Evolutionary conservation across 2,888 invertebrate species (phyloP).

Genomic region (Strigamia transsilvanica): DNA sequence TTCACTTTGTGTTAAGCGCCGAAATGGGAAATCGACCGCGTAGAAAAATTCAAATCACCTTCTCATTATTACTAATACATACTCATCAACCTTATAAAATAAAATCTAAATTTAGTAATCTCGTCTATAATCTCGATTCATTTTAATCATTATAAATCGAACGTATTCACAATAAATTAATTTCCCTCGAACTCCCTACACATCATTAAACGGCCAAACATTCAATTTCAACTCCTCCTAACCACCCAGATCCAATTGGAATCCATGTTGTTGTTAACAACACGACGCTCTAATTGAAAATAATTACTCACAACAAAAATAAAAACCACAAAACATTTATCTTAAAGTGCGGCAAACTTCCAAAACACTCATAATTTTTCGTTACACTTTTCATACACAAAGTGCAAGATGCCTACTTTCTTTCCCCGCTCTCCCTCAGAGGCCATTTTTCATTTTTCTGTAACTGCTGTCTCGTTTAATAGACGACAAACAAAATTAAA

Average conservation of each 20-base stretch:
- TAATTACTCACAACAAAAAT: constrained; percentile 22
- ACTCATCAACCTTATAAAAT: constrained; percentile 22
- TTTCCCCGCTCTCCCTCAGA: neutral
- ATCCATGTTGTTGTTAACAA: neutral
- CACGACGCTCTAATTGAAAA: constrained; percentile 17
- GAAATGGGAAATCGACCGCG: constrained; percentile 37
- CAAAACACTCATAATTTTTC: constrained; percentile 49
- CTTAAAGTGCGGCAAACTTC: constrained; percentile 34
- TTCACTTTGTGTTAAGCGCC: constrained; percentile 34
- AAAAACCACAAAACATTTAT: constrained; percentile 38
- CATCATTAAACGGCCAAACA: neutral
- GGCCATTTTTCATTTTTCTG: constrained; percentile 12
- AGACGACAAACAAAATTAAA: constrained; percentile 36
- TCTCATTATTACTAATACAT: constrained; percentile 17
- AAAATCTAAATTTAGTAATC: constrained; percentile 5
- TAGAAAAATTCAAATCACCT: constrained; percentile 1
- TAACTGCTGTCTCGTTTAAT: constrained; percentile 27
- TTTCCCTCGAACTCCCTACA: too few relatives aligned
- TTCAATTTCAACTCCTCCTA: neutral
- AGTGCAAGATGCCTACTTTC: constrained; percentile 33
- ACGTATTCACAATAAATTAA: neutral
- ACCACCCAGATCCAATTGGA: neutral
- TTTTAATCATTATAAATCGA: neutral
- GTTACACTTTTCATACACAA: constrained; percentile 30
- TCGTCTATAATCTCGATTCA: neutral